Base-by-base conservation (phyloP, 2,888 invertebrate genomes). In the Griposia aprilina region DNA sequence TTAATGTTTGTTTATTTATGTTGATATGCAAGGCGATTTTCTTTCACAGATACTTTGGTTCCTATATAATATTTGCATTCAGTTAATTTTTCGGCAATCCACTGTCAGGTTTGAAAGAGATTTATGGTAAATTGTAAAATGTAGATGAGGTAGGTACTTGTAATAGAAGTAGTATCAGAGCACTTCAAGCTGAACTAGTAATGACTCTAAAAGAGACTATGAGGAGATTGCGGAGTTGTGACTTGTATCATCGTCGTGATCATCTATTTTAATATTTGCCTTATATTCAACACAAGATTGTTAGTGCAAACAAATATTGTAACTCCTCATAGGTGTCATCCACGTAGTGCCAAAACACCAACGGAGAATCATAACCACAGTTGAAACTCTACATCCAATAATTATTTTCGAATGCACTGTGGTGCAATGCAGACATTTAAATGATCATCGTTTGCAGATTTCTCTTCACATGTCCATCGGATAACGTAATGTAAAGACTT, bases 401-500 rank as follows among this genome's bases (percentile, higher is more conserved):
- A 57, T 57, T 3, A 30, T 30, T 57, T 52, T n/a, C 20, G 26
- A 71, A 30, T 60, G 55, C 55, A 50, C 45, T 17, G 45, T 36
- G n/a, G 55, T 57, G 62, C 62, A 86, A 70, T 67, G 48, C 66
- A 73, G 62, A 70, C 73, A 73, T 77, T 71, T 77, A 68, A 74
- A 70, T 62, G 52, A 60, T 65, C 30, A 62, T 72, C 50, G 55
- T 73, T 77, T 75, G 74, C 55, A 70, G 77, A 85, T 82, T 78
- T 77, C 79, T 79, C 66, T 85, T 74, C 62, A 74, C 70, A 81
- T 81, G 74, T 84, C 77, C 82, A 65, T 84, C 67, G 74, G 69
- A 80, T 85, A 84, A 81, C 72, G 83, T 88, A 85, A 89, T 83
- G 83, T 88, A 87, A 90, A 90, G 86, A 90, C 90, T 91, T 92